Evolutionary conservation across 2,888 invertebrate species (phyloP).

Genomic region (Idaea straminata): DNA sequence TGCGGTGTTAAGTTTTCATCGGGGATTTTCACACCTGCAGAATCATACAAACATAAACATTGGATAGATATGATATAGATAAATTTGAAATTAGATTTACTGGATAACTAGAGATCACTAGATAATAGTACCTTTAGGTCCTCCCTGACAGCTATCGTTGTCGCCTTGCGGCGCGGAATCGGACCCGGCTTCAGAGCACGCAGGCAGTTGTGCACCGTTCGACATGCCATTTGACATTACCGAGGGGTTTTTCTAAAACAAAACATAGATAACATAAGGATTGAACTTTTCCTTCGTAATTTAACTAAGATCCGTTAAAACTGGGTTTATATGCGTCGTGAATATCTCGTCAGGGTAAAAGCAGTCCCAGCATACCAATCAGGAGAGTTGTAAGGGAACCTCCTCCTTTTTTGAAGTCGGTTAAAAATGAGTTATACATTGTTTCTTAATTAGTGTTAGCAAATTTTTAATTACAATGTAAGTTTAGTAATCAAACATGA

Average conservation of each 20-base stretch:
- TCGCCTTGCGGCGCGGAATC: constrained; percentile 31
- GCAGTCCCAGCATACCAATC: no score
- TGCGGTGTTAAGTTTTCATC: constrained; percentile 98
- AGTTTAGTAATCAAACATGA: not conserved
- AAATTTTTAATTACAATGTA: not conserved
- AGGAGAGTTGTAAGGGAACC: no score
- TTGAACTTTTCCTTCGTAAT: no score
- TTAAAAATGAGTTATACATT: no score
- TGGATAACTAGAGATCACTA: not conserved
- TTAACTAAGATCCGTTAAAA: no score
- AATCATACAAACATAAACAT: constrained; percentile 5
- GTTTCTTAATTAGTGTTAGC: not conserved
- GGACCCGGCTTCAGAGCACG: constrained; percentile 62
- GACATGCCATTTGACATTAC: constrained; percentile 76
- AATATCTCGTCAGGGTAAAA: no score
- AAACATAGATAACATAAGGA: not conserved
- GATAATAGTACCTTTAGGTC: constrained; percentile 61
- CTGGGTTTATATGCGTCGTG: no score
- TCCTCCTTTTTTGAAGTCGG: no score
- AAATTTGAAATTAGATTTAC: not conserved
- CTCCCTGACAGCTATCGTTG: constrained; percentile 53
- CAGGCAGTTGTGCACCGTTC: constrained; percentile 64
- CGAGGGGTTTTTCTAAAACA: constrained; percentile 72
- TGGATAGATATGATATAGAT: not conserved
- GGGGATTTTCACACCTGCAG: constrained; percentile 90